Evolutionary conservation across 2,797 vertebrate species (phyloP), one percentile per base, ranked within the genome.

Genomic region (Aeoliscus strigatus): DNA sequence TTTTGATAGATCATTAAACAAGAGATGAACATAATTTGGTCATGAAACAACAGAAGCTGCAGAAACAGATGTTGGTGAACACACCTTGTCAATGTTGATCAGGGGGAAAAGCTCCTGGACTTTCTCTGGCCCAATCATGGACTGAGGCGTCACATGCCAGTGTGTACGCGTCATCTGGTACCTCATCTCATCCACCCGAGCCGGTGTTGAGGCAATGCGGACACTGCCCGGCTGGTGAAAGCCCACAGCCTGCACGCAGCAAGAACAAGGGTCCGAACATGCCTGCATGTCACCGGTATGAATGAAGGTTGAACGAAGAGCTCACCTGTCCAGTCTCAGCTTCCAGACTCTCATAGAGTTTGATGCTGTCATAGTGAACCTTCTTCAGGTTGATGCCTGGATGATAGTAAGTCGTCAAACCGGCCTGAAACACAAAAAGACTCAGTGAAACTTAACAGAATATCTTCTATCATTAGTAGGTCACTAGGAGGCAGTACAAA

Each of bases 341-440:
- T 84, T 98, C 95, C 56, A 98, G 75, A 6, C 52, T 85, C 86
- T 96, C 93, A 30, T 95, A 98, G 5, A 98, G 83, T 41, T 96
- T 98, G 40, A 96, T 92, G 60, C 96, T 98, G 73, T 98, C 85
- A 58, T 87, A 90, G 80, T 99, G 96, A 62, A 99, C 90, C 81
- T 93, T 94, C 88, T 99, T 99, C 28, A 99, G 53, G 69, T 99
- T 99, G 84, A 99, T 98, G 60, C 96, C 96, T 58, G 96, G 95
- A 66, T 98, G 93, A 79, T 97, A 99, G 53, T 97, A 98, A 13
- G 96, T 91, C 13, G 93, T 97, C 84, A 99, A 85, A 47, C 94
- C 96, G 45, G 96, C 96, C 96, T 98, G 80, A 54, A 61, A 74
- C 3, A 58, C 10, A 35, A 42, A 16, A 28, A 18, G 1, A 27